Conservation (phyloP, 2,797 vertebrate species). For the Acipenser ruthenus region DNA sequence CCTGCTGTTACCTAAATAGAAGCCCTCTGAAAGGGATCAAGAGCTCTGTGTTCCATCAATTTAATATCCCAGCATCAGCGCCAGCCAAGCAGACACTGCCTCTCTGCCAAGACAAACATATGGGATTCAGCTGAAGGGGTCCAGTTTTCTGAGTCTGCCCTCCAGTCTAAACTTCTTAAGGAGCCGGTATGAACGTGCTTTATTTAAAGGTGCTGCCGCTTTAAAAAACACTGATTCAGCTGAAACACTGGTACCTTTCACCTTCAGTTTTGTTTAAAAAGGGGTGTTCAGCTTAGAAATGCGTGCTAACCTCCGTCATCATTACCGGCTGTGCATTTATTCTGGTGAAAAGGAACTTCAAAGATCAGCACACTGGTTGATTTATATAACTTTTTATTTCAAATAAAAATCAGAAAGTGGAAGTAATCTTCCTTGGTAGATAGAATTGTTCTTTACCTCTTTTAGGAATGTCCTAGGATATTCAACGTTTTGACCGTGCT, state of each 20-base stretch:
- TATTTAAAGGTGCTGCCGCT: constrained; percentile 60
- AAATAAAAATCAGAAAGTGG: constrained; percentile 35
- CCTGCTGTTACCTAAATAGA: constrained; percentile 59
- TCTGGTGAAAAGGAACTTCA: constrained; percentile 45
- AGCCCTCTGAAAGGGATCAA: constrained; percentile 70
- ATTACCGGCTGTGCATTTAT: constrained; percentile 72
- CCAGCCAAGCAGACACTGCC: constrained; percentile 76
- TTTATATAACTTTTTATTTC: constrained; percentile 39
- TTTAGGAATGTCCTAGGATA: too few species aligned
- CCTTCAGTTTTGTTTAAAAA: constrained; percentile 73
- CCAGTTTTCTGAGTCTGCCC: constrained; percentile 77
- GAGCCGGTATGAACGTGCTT: constrained; percentile 73
- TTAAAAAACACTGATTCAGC: constrained; percentile 62
- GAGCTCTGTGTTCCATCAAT: constrained; percentile 82
- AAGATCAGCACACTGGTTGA: constrained; percentile 50
- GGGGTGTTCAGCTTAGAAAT: constrained; percentile 77
- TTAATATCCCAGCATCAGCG: constrained; percentile 72
- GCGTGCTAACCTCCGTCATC: constrained; percentile 85
- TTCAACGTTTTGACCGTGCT: too few species aligned
- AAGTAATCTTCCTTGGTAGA: constrained; percentile 19
- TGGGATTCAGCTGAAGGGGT: constrained; percentile 71
- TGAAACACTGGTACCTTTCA: constrained; percentile 90
- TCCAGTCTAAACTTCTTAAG: constrained; percentile 88
- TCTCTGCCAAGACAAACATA: constrained; percentile 90
- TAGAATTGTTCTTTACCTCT: constrained; percentile 1